Base-by-base conservation (phyloP, 1,140 invertebrate species). In the Leptoteleia sp. region DNA sequence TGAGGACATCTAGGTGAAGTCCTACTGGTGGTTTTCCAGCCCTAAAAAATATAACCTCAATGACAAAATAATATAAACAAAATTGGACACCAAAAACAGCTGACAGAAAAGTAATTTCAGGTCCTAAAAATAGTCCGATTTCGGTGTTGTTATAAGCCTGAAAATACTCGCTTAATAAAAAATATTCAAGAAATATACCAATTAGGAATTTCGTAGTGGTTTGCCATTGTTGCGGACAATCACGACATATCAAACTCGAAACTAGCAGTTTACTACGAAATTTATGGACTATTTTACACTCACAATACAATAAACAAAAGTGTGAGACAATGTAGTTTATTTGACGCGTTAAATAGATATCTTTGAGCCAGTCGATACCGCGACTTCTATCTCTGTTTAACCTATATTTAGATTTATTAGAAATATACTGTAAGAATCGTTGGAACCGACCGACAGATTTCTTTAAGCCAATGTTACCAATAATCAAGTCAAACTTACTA, bases 11-110 rank as follows among this genome's bases (percentile, higher is more conserved):
- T 81, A 99, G 93, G 91, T 99, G 98, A 43, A 98, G 91, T 9
- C 98, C 98, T 37, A 96, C 93, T 13, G 97, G 96, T 52, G 98
- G 97, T 90, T 99, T 99, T 11, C 97, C 96, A 81, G 98, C 98
- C 98, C 98, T 98, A 85, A 82, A 25, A 93, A 91, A 64, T 87
- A 85, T 79, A 82, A 83, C 45, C 45, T 79, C 47, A 27, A 38
- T 61, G 1, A 38, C 40, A 57, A 38, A n/a, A n/a, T n/a, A n/a
- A n/a, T n/a, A n/a, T n/a, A n/a, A n/a, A n/a, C n/a, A n/a, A n/a
- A n/a, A n/a, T n/a, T n/a, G n/a, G n/a, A n/a, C n/a, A n/a, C n/a
- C n/a, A n/a, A n/a, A n/a, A n/a, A n/a, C n/a, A n/a, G n/a, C n/a
- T n/a, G n/a, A n/a, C n/a, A n/a, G n/a, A n/a, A n/a, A n/a, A n/a